Base-by-base conservation (phyloP, 37 sponge, comb jelly and placozoan genomes). In the Crambe crambe region DNA sequence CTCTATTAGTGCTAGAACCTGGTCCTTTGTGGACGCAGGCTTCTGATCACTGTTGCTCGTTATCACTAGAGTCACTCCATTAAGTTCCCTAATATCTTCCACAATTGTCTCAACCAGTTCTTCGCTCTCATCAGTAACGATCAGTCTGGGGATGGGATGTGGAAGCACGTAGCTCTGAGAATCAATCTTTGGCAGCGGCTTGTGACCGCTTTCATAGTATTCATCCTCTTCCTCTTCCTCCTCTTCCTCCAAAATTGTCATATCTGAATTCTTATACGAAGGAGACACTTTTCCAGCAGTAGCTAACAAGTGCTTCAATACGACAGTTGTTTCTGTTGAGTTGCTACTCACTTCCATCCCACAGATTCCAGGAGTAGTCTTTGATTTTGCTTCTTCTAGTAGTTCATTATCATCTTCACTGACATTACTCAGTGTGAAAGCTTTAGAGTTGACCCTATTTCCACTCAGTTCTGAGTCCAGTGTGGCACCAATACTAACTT, bases 311-410 rank as follows among this genome's bases (percentile, higher is more conserved):
- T 72, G 47, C 27, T 72, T 72, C 30, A 72, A 51, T 22, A 72
- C 25, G 5, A 72, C 73, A 29, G 73, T 72, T 6, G 73, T 72
- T 5, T 72, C 73, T 20, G 73, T n/a, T 2, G 25, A 27, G 27
- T 25, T 72, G 73, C 22, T 72, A 20, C 47, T 43, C 2, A 72
- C 73, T 43, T 72, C 73, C 8, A 72, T 44, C 38, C 41, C 73
- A 43, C 30, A 61, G 5, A 61, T 61, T 6, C 15, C 25, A 15
- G 51, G 10, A 47, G 10, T 47, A 12, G 6, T 12, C 12, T 6
- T 47, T 47, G 51, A 47, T 47, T 47, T 47, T 47, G 51, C 6
- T 47, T 47, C 51, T n/a, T n/a, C n/a, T n/a, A n/a, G n/a, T n/a
- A n/a, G n/a, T n/a, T n/a, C n/a, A n/a, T n/a, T n/a, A 47, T 12